Evolutionary conservation across 1,140 invertebrate genomes (phyloP).

Genomic region (Halesus radiatus): DNA sequence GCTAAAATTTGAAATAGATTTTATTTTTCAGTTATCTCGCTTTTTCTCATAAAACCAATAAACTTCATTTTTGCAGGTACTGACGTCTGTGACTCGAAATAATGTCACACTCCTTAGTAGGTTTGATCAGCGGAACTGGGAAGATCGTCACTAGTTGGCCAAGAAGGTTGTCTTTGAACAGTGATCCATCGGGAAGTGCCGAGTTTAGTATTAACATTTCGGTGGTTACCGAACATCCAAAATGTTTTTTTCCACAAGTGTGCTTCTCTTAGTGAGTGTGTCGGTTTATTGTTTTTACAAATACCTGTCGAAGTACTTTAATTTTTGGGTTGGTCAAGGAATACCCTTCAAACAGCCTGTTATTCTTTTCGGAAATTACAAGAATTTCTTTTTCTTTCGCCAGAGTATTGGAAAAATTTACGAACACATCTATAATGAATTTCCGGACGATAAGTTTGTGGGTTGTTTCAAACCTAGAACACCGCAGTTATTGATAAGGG

Average conservation of each 20-base stretch:
- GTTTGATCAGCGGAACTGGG: too few relatives aligned
- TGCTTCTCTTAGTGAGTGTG: slow-evolving; percentile 17
- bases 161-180: too few relatives aligned
- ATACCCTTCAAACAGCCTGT: slow-evolving; percentile 60
- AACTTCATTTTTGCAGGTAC: too few relatives aligned
- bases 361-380: slow-evolving; percentile 61
- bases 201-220: too few relatives aligned
- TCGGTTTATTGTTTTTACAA: slow-evolving; percentile 3
- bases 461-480: slow-evolving; percentile 63
- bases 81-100: too few relatives aligned
- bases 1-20: too few relatives aligned
- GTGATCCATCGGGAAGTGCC: too few relatives aligned
- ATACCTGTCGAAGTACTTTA: slow-evolving; percentile 53
- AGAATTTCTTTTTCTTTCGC: slow-evolving; percentile 33
- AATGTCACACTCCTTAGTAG: too few relatives aligned
- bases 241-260: not conserved
- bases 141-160: too few relatives aligned
- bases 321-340: slow-evolving; percentile 67
- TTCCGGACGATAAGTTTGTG: slow-evolving; percentile 57
- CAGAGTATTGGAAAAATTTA: slow-evolving; percentile 41
- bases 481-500: slow-evolving; percentile 68
- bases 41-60: too few relatives aligned
- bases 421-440: slow-evolving; percentile 56
- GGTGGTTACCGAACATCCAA: not conserved
- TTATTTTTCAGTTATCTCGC: too few relatives aligned